Base-by-base conservation (phyloP, 2,797 vertebrate genomes). In the Selene dorsalis region DNA sequence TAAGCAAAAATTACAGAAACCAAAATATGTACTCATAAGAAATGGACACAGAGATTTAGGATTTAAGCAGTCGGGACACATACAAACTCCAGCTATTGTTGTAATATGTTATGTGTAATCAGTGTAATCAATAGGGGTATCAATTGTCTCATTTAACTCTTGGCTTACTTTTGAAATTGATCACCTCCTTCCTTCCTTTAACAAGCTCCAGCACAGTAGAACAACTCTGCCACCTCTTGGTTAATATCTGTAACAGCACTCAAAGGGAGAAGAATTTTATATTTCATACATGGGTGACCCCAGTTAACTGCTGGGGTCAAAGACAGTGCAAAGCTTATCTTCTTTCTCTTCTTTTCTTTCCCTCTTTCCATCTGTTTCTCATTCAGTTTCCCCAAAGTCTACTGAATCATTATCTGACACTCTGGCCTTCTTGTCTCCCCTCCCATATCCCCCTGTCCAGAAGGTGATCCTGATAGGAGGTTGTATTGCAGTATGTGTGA, bases 391-490 rank as follows among this genome's bases (percentile, higher is more conserved):
- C 32, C 60, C 26, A 14, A 6, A 28, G 41, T 28, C 30, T 17
- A 28, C 10, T 43, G 20, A 72, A 35, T 69, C 32, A 28, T 81
- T 30, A 47, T 80, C 55, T 91, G 55, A 89, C 22, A 35, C 45
- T 14, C 47, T 55, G 32, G 50, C 64, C 47, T 81, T 69, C 59
- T 69, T 84, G 13, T 83, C 70, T 53, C 22, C 64, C 58, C 50
- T 52, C 71, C 50, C 26, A 11, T 82, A 10, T 24, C 60, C 66
- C 20, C 61, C 75, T 55, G 74, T 84, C 73, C 94, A 96, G 94
- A 96, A 95, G 88, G 64, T 90, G 91, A 90, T 95, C 75, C 88
- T 94, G 77, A 92, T 95, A 83, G 93, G 89, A 62, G 87, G 89
- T 69, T 95, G 95, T 87, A 64, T 94, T 73, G 91, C 91, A 18